Conservation (phyloP, 2,113 vertebrate species). For the Gymnogyps californianus region DNA sequence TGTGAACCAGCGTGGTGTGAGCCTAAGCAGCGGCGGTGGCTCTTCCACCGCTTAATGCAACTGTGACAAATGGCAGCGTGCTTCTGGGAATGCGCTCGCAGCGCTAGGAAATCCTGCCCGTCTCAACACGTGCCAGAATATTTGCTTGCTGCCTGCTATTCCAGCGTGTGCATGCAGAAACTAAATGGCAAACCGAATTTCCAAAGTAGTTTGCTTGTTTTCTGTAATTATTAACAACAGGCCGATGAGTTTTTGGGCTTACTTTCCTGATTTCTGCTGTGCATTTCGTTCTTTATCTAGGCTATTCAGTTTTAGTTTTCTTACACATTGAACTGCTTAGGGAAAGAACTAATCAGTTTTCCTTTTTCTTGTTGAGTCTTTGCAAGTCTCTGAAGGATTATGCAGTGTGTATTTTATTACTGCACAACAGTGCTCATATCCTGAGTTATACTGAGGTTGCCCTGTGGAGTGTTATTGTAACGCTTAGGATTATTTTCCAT, state of each 20-base stretch:
- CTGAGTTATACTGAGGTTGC: too few relatives aligned
- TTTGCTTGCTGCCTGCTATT: background rate
- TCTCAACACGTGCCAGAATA: background rate
- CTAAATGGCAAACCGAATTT: background rate
- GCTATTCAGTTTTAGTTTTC: background rate
- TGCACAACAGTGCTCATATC: rapidly evolving
- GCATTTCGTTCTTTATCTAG: background rate
- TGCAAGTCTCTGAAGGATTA: background rate
- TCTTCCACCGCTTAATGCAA: background rate
- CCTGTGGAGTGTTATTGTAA: background rate
- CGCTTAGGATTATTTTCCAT: rapidly evolving
- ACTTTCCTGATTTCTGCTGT: background rate
- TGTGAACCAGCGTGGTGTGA: rapidly evolving
- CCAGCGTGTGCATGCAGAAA: background rate
- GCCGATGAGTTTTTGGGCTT: background rate
- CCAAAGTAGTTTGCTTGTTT: background rate
- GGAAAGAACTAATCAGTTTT: background rate
- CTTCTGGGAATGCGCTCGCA: background rate
- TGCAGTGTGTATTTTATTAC: background rate
- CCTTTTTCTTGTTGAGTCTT: background rate
- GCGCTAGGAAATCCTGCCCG: background rate
- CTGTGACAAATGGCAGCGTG: rapidly evolving
- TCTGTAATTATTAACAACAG: background rate
- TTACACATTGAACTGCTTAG: background rate
- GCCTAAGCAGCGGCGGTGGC: rapidly evolving